phyloP scores from a whole-genome alignment of 2,888 invertebrate genomes.

The Lasioglossum lativentre region DNA sequence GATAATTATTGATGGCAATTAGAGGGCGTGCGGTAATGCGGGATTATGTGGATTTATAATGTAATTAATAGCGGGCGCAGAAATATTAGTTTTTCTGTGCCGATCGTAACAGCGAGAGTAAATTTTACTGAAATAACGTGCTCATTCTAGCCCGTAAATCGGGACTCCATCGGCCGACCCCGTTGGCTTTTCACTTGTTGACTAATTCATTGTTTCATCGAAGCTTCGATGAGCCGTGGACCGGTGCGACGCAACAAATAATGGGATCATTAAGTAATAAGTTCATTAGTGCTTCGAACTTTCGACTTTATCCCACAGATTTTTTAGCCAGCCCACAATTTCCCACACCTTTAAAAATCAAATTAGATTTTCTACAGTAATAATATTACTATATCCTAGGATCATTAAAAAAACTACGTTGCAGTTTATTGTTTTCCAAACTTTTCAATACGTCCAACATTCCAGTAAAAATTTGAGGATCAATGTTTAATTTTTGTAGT shows the following conservation, averaged over 20 bases:
- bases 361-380: not conserved
- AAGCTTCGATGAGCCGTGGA: constrained; percentile 39
- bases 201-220: constrained; percentile 55
- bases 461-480: not conserved
- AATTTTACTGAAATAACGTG: constrained; percentile 71
- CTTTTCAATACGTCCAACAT: not conserved
- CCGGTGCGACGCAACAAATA: constrained; percentile 26
- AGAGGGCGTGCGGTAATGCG: constrained; percentile 68
- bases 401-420: not conserved
- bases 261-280: constrained; percentile 14
- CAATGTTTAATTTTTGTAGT: not conserved
- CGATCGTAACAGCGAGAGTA: constrained; percentile 61
- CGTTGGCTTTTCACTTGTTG: constrained; percentile 50
- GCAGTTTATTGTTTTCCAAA: not conserved
- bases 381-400: not conserved
- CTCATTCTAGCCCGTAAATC: constrained; percentile 60
- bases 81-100: constrained; percentile 72
- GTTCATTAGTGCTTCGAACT: not conserved
- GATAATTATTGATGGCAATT: constrained; percentile 75
- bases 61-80: constrained; percentile 69
- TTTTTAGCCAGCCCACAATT: not conserved
- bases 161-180: constrained; percentile 35
- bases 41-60: constrained; percentile 73
- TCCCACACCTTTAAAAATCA: not conserved
- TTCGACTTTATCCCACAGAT: not conserved